A percentile compares a stretch with the other conserved stretches of the same genome.
Evolutionary conservation across 2,113 vertebrate species (phyloP).

Genomic region (Xiphophorus maculatus): DNA sequence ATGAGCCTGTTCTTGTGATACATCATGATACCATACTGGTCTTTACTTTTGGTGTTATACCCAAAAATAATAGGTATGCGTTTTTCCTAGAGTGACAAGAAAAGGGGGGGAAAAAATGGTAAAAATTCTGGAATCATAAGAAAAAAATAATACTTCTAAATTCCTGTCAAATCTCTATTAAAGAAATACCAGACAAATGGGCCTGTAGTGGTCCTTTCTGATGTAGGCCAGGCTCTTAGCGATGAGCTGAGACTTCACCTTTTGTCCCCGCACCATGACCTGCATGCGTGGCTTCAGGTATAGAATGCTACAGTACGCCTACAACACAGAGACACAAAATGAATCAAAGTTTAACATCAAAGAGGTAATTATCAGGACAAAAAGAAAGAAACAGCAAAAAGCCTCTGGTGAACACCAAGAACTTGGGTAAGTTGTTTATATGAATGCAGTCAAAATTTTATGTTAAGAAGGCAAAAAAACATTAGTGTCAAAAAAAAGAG

Average conservation of each 20-base stretch:
- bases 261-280: conserved; percentile 89
- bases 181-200: conserved; percentile 91
- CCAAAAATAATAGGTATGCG: conserved; percentile 90
- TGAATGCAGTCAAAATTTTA: neutral
- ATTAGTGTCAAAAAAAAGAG: neutral
- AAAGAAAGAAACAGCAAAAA: no score
- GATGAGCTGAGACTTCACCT: conserved; percentile 93
- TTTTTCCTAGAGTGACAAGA: conserved; percentile 65
- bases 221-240: conserved; percentile 91
- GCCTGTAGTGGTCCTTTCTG: conserved; percentile 87
- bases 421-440: neutral
- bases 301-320: conserved; percentile 97
- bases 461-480: neutral
- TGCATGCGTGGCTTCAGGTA: conserved; percentile 97
- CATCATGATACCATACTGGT: conserved; percentile 98
- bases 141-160: neutral
- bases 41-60: conserved; percentile 95
- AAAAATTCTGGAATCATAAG: neutral
- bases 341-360: neutral
- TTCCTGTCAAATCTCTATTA: neutral
- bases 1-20: conserved; percentile 97
- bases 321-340: neutral
- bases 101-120: conserved; percentile 42
- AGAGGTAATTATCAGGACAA: neutral
- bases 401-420: neutral